Evolutionary conservation across 2,888 invertebrate genomes (phyloP), one percentile per base, ranked within the genome.

Genomic region (Lamellibrachia columna): DNA sequence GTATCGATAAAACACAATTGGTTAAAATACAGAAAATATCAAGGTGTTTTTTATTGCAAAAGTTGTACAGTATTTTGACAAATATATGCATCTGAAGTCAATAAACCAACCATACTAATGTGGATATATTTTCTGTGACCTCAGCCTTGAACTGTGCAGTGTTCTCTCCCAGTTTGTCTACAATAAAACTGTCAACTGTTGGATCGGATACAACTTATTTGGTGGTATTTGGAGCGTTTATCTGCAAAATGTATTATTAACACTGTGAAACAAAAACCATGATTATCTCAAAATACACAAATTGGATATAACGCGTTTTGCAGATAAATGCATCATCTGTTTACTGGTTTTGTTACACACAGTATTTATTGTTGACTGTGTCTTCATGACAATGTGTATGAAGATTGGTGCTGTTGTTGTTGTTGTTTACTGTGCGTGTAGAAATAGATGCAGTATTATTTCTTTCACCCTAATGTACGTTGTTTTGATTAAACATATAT

Each of bases 401-500:
- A 75, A 75, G 75, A n/a, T 75, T 15, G 75, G 75, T 75, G 75
- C 75, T 75, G 75, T 75, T 75, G 40, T 40, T 40, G 40, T 40
- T 40, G 75, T 9, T 75, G 22, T 75, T 75, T 22, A 75, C 22
- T 75, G 75, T 6, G 75, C 75, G 15, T 75, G 75, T 75, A 75
- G 75, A 75, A 75, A 75, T 75, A 75, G 4, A 75, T 22, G 22
- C 4, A 75, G n/a, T 75, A 75, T 75, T 75, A 75, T 11, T 75
- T 22, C 15, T 75, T 15, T 75, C 75, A 75, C 15, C 75, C 15
- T 75, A 75, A 75, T 75, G 75, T 75, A 75, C 75, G 22, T 75
- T 75, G 75, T 75, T 75, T 75, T 75, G 75, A 75, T 75, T 75
- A 75, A 75, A 75, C 75, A 75, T 75, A 22, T 75, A 75, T 75